Conservation (phyloP, 1,140 invertebrate genomes). For the Ceratosolen fusciceps region DNA sequence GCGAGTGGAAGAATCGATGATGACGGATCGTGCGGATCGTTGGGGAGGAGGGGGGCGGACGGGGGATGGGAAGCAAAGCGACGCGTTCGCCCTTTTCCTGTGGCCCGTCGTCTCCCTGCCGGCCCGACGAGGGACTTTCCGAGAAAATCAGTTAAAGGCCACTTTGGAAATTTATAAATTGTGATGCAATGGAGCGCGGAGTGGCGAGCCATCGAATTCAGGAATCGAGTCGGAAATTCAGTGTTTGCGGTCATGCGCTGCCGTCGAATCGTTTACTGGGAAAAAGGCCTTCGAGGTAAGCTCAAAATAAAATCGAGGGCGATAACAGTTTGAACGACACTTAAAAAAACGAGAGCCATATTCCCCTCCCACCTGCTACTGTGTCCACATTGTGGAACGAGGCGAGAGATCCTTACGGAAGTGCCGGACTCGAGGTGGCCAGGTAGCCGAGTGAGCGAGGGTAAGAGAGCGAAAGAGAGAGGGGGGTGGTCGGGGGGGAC, state of each 20-base stretch:
- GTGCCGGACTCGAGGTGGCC: too few species aligned
- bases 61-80: too few species aligned
- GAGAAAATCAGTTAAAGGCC: not conserved
- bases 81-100: not conserved
- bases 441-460: not conserved
- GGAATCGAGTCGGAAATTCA: slow-evolving; percentile 10
- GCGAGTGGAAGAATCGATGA: too few species aligned
- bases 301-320: not conserved
- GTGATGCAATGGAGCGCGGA: not conserved
- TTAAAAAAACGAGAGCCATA: not conserved
- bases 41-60: too few species aligned
- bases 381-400: not conserved
- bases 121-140: not conserved
- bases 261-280: not conserved
- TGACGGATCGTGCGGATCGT: too few species aligned
- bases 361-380: not conserved
- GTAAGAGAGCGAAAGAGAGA: slow-evolving; percentile 7
- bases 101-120: too few species aligned
- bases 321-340: not conserved
- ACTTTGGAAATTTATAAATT: not conserved
- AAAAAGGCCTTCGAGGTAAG: not conserved
- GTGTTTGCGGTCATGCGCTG: not conserved
- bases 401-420: not conserved
- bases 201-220: not conserved
- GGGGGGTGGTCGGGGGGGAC: not conserved